Base-by-base conservation (phyloP, 2,797 vertebrate genomes). In the Gymnoscopelus braueri region DNA sequence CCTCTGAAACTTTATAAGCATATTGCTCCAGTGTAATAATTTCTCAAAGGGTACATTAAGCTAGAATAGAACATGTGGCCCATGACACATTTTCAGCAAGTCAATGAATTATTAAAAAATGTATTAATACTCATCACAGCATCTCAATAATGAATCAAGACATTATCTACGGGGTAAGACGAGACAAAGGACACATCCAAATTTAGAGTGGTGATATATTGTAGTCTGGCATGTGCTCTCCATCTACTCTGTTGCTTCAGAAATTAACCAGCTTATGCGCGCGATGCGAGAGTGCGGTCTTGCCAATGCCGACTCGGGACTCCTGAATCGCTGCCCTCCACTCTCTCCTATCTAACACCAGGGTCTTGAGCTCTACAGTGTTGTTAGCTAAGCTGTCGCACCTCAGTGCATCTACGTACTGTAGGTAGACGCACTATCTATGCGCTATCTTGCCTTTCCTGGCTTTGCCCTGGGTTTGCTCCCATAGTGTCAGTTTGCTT, bases 91-190 rank as follows among this genome's bases (percentile, higher is more conserved):
- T 87, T 85, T 75, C 88, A 69, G 61, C 72, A 58, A 83, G 60
- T 9, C 50, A 48, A 67, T 89, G 19, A 65, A 90, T 90, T 87
- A 90, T 93, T 93, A 50, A 89, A 72, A 85, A 63, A 69, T 48
- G 59, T 65, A 87, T 89, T 85, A 66, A 88, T 86, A 86, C 70
- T 54, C 72, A 82, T 84, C 59, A 56, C 23, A 56, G 71, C 35
- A 50, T 39, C 11, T 87, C 69, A 86, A 82, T 84, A 80, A 87
- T 85, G 59, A 80, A 84, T 59, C 10, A n/a, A 77, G 75, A 65
- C 50, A 60, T 53, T 64, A 51, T 80, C 65, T 5, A 69, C 35
- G 24, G 53, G 63, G 55, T 59, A 53, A 63, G 67, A 73, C 57
- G 49, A 72, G 39, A 55, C 23, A 49, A 32, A 12, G 29, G 55